Evolutionary conservation across 2,888 invertebrate species (phyloP).

Genomic region (Eubasilissa splendida): DNA sequence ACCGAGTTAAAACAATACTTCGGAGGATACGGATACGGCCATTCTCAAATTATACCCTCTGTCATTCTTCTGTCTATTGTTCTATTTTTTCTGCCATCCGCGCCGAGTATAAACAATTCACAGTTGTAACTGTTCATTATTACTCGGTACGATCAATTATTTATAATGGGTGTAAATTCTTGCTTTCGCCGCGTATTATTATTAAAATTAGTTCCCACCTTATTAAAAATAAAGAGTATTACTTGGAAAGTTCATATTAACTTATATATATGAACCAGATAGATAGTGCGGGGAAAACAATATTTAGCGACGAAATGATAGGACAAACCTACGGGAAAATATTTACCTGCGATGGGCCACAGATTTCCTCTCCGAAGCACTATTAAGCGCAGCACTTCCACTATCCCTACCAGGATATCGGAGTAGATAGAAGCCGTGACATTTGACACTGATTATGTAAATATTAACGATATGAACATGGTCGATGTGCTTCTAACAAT

Average conservation of each 20-base stretch:
- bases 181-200: background rate
- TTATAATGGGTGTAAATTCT: constrained; percentile 28
- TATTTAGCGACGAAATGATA: no score
- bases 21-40: constrained; percentile 14
- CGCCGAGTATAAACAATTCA: constrained; percentile 27
- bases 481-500: constrained; percentile 5
- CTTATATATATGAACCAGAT: no score
- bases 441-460: constrained; percentile 27
- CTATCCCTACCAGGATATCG: constrained; percentile 17
- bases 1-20: constrained; percentile 19
- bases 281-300: no score
- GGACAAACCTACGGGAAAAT: no score
- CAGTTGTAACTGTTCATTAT: constrained; percentile 24
- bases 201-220: no score
- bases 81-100: constrained; percentile 17
- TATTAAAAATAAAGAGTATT: no score
- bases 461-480: constrained; percentile 6
- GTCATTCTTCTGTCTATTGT: constrained; percentile 42
- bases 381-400: no score
- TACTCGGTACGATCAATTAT: constrained; percentile 9
- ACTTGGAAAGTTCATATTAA: no score
- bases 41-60: constrained; percentile 36
- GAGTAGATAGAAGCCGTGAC: constrained; percentile 18
- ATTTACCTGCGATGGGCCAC: no score
- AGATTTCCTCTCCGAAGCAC: no score